Evolutionary conservation across 2,113 vertebrate genomes (phyloP).

Genomic region (Oenanthe oenanthe): DNA sequence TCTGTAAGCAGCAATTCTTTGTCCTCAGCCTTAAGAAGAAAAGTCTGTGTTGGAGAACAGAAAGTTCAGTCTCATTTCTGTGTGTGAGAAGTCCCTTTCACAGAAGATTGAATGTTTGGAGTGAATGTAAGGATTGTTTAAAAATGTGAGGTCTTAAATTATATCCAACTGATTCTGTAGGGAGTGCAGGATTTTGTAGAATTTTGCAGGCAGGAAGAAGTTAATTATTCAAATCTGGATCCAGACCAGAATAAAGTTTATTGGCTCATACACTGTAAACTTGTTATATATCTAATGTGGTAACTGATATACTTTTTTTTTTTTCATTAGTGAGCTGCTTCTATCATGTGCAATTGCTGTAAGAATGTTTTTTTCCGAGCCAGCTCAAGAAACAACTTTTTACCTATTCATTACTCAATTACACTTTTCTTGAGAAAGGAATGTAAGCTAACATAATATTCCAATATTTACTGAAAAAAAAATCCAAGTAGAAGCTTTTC

Average conservation of each 20-base stretch:
- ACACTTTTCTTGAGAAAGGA: neutral
- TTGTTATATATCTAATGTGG: neutral
- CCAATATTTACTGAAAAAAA: neutral
- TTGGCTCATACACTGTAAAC: neutral
- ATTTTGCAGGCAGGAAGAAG: slow-evolving; percentile 26
- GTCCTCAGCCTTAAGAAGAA: neutral
- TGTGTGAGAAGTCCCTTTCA: neutral
- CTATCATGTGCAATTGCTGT: neutral
- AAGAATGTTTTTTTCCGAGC: neutral
- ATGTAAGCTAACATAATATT: neutral
- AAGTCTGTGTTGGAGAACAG: neutral
- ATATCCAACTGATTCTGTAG: neutral
- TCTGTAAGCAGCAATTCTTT: slow-evolving; percentile 2
- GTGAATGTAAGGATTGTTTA: neutral
- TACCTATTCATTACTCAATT: neutral
- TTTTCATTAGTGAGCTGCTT: neutral
- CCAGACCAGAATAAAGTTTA: neutral
- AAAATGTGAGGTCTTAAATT: slow-evolving; percentile 3
- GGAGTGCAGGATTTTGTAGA: neutral
- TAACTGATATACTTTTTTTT: neutral
- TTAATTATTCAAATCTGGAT: slow-evolving; percentile 19
- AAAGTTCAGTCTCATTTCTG: neutral
- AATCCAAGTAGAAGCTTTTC: neutral
- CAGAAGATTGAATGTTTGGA: neutral
- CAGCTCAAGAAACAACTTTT: neutral